Base-by-base conservation (phyloP, 2,888 invertebrate genomes). In the Lobophora halterata region DNA sequence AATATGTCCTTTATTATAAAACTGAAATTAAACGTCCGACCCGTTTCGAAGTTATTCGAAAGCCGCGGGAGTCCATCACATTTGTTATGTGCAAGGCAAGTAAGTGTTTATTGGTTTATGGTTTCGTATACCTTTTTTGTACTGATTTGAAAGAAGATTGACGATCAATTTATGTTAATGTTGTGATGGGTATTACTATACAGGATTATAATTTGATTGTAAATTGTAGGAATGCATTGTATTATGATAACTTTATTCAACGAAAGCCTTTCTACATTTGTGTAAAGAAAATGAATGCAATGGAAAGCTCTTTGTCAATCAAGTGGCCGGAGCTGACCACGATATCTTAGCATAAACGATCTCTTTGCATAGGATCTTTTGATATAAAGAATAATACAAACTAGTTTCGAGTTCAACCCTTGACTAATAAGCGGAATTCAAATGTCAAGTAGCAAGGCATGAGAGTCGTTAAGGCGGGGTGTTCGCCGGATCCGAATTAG, bases 1-100 rank as follows among this genome's bases (percentile, higher is more conserved):
- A 78, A 77, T 79, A 68, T 82, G 79, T 82, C 82, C 79, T 83
- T 80, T 82, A 79, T 80, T 81, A 82, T 76, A 76, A 77, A 79
- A 73, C 71, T 71, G 69, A 75, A 74, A 82, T 82, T 75, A 77
- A 80, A 81, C 71, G 74, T 75, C 75, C 71, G 73, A 77, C 68
- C 75, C 70, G 71, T 71, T 75, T 76, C 72, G 58, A 73, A 73
- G 72, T 76, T 79, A 79, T 82, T 78, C 69, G 72, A 72, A 69
- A 80, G 59, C 82, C 49, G 71, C 83, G 74, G 83, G 83, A 74
- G 76, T 72, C 72, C 78, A 68, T 74, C 72, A 72, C 68, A 68
- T 75, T 73, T 71, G 64, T 69, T 71, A 67, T 63, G 60, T 65
- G 63, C 65, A 60, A 65, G 53, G 64, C 66, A 68, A 70, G 65